Base-by-base conservation (phyloP, 2,797 vertebrate genomes). In the Enteromius unitaeniatus region DNA sequence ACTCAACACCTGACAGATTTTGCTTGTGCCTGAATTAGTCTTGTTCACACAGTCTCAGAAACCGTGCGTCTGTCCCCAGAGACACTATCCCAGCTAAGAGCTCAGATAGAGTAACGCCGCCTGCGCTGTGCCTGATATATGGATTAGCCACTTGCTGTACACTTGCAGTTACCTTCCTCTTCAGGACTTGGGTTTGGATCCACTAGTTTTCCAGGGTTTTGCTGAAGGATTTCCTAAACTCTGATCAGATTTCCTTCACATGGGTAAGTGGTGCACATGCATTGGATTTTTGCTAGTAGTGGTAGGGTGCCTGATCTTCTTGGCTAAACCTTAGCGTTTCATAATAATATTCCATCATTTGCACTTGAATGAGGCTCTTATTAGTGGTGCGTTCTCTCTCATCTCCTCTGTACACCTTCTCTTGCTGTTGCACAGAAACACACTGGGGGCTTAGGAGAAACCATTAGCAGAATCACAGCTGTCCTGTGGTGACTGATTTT, bases 1-100 rank as follows among this genome's bases (percentile, higher is more conserved):
- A 94, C 85, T 88, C 28, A 91, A 93, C 91, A 93, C 92, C 93
- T 92, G 92, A 92, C 87, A 81, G 77, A 80, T 73, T 84, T 87
- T 83, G 85, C 86, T 87, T 88, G 85, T 84, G 86, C 87, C 74
- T 86, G 80, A 87, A 85, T 88, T 85, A 81, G 88, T 81, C 83
- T 84, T 62, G 82, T 88, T 89, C 85, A 85, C 82, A 78, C 47
- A 78, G 84, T 83, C 74, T 80, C 85, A 83, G 78, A 87, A 86
- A 87, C 53, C 65, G 65, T 80, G 78, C 77, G 26, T 64, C 88
- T 85, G 84, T 92, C 93, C 85, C 89, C 78, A 67, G 89, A 92
- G 89, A 90, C 81, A 84, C 86, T 84, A 26, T 68, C 82, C 60
- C 34, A 9, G 78, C 67, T 58, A 47, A 62, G 74, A 17, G 72